Base-by-base conservation (phyloP, 1,140 invertebrate species). In the Plodia interpunctella region DNA sequence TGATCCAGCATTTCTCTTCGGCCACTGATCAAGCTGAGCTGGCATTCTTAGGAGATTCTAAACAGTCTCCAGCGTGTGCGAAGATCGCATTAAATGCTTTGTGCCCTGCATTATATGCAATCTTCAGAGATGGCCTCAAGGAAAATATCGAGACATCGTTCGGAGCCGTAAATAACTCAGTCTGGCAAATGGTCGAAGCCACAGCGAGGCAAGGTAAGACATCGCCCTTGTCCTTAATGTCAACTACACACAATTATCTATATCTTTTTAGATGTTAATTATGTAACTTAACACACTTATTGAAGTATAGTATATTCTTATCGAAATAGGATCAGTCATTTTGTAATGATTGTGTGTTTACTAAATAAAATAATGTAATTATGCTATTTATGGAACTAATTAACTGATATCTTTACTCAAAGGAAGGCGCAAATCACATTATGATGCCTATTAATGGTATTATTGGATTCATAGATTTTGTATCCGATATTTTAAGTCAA, bases 141-240 rank as follows among this genome's bases (percentile, higher is more conserved):
- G 93, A 95, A 17, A 92, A 91, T 67, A 91, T 97, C 18, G 94
- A 95, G 71, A 97, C 96, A 0, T 93, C 96, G 25, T 97, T 98
- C 83, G 97, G 96, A 32, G 93, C 95, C 21, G 94, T 97, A 30
- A 92, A 94, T 55, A 96, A 97, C 76, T 97, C 96, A 10, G 95
- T 97, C 49, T 98, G 96, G 97, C 94, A 96, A 89, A 92, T 95
- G 44, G 94, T 97, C 6, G 96, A 97, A 89, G 94, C 94, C 38
- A 96, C 96, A n/a, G 94, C 95, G 17, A 95, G 97, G 83, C 94
- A 96, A 91, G 95, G 95, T 90, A 80, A 55, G n/a, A n/a, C n/a
- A 11, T 21, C 10, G 9, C 18, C 30, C 5, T 44, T 44, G 38
- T 44, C 15, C 15, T 15, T 44, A 15, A 44, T 44, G 38, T 44